Evolutionary conservation across 2,113 vertebrate genomes (phyloP), one percentile per base, ranked within the genome.

Genomic region (Marmota monax): DNA sequence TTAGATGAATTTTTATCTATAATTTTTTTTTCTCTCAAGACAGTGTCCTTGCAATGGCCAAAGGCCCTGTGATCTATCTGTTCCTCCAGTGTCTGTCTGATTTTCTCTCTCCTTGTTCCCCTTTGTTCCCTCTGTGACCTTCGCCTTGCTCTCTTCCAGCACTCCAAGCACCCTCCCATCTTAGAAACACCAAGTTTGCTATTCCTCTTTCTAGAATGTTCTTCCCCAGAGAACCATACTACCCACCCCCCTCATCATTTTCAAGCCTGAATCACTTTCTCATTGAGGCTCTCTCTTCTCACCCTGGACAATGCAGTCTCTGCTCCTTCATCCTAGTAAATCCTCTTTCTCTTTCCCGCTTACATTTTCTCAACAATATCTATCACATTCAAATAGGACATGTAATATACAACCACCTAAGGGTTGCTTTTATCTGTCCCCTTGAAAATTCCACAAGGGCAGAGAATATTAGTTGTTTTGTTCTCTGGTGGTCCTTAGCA

Each of bases 401-500:
- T 34, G 48, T 13, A 32, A 72, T 39, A 53, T 27, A 0, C 9
- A 48, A 51, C 56, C 48, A 39, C 18, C 37, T 37, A 48, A 39
- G 17, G 27, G 23, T 5, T 72, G 16, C 29, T 85, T 45, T 25
- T 48, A 77, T 56, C 10, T 42, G 7, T 58, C 1, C 27, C 5
- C n/a, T 10, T 58, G 27, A 22, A 84, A 76, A 53, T 27, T 48
- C 51, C 25, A 6, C 0, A 61, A 65, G 12, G 25, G 18, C 34
- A 74, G n/a, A 0, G 1, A 20, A 1, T 74, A 83, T 93, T 5
- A 80, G 27, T 42, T 58, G 37, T 82, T 95, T 77, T 63, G 48
- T 56, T 86, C 13, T 84, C 29, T 86, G 10, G 17, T 93, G 25
- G 39, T 58, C 32, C 7, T 95, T 82, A 86, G 27, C 39, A 88